These are phyloP conservation scores for Drosophila neotestacea DNA, from an alignment of 2,888 invertebrate species.

Conservation along the genomic window DNA sequence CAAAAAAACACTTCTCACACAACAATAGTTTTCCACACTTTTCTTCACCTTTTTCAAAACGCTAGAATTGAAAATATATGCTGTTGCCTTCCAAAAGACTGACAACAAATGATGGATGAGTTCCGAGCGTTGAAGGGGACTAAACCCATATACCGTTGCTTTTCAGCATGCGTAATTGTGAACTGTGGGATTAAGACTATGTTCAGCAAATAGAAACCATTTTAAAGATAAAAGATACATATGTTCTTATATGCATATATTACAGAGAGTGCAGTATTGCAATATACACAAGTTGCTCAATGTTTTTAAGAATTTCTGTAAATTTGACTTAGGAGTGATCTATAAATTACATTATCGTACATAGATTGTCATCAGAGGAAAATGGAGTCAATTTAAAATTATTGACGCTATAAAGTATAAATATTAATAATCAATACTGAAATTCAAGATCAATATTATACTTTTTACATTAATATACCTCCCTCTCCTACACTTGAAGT, in stretches of 20 bases:
- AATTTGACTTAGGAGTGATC: too few relatives aligned
- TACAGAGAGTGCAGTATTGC: neutral
- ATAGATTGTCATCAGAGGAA: neutral
- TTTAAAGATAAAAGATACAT: constrained; percentile 18
- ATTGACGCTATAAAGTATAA: neutral
- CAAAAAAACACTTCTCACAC: constrained; percentile 7
- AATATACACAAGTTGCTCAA: neutral
- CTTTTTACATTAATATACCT: neutral
- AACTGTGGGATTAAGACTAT: constrained; percentile 30
- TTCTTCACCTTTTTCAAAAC: constrained; percentile 9
- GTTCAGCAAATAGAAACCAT: constrained; percentile 12
- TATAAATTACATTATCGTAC: too few relatives aligned
- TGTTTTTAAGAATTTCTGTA: neutral
- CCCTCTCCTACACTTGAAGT: neutral
- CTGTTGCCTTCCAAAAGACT: constrained; percentile 42
- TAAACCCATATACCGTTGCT: constrained; percentile 44
- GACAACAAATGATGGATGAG: constrained; percentile 81
- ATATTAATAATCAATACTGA: too few relatives aligned
- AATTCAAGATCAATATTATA: neutral
- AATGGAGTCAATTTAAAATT: neutral
- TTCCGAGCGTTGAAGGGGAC: constrained; percentile 54
- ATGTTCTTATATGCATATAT: neutral
- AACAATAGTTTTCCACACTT: constrained; percentile 22
- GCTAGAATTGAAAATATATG: constrained; percentile 16
- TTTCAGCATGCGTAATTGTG: constrained; percentile 21